These are phyloP conservation scores for Poecilia latipinna DNA, from an alignment of 2,113 vertebrate species.

Conservation along the genomic window DNA sequence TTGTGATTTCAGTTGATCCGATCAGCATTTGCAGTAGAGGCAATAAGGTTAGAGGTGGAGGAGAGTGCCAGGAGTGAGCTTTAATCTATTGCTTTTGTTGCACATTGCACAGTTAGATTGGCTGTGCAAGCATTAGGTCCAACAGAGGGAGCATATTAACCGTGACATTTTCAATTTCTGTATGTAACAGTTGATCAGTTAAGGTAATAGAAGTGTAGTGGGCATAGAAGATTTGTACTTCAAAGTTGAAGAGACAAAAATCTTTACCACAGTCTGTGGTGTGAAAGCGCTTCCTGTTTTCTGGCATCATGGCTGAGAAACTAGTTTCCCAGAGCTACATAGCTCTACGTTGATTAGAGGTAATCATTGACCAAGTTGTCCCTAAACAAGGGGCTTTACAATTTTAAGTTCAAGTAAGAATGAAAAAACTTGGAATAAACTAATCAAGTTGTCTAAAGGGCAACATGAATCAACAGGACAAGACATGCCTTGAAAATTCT, in stretches of 20 bases:
- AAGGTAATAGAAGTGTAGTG: not conserved
- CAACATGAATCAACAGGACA: too few species aligned
- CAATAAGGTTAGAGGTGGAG: constrained; percentile 15
- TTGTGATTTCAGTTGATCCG: constrained; percentile 63
- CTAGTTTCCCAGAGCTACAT: too few species aligned
- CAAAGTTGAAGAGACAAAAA: not conserved
- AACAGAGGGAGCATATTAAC: not conserved
- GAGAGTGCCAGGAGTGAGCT: not conserved
- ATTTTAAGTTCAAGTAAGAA: too few species aligned
- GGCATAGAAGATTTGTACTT: not conserved
- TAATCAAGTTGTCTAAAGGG: too few species aligned
- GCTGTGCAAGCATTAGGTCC: not conserved
- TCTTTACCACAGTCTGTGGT: not conserved
- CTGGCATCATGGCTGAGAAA: too few species aligned
- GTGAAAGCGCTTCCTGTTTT: not conserved
- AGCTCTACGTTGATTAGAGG: too few species aligned
- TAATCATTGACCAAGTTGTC: too few species aligned
- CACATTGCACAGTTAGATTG: constrained; percentile 37
- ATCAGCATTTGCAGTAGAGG: constrained; percentile 56
- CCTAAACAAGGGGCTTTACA: too few species aligned
- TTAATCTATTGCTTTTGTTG: constrained; percentile 7
- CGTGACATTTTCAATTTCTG: not conserved
- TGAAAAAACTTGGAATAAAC: too few species aligned
- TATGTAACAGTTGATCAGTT: not conserved
- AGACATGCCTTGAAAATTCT: too few species aligned